Evolutionary conservation across 92 coral and sea anemone genomes (phyloP), one percentile per base, ranked within the genome.

Genomic region (Zoanthus solanderi): DNA sequence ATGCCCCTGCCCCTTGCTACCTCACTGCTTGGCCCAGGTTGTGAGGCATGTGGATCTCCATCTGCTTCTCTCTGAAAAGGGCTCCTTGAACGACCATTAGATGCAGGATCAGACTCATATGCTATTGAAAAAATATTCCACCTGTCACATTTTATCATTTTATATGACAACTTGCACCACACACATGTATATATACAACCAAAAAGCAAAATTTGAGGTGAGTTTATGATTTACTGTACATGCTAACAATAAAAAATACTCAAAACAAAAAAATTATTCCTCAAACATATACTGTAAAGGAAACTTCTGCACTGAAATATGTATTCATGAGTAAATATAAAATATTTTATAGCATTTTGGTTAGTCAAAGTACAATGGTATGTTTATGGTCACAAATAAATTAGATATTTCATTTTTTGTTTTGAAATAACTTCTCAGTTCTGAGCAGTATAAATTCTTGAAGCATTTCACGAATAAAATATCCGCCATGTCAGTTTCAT

Each of bases 391-490:
- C 75, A 71, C 75, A 71, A 71, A 71, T 71, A 71, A 71, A 29
- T 71, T 71, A 71, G 75, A 71, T 71, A 71, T 10, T 72, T 72
- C 76, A 72, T 72, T 72, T 34, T 29, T 72, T 2, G 76, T 72
- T 72, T 72, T 50, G 52, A 72, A 72, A 72, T 68, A 68, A 68
- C 73, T 68, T 68, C 30, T 68, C 44, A 68, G 73, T 28, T 28
- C 73, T 68, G 73, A 68, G 73, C 73, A 28, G 73, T 68, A 68
- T 68, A 68, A 68, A 68, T 68, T 68, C 45, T 68, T 68, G 73
- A 68, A 68, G 12, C 73, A 68, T 28, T 68, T 68, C 73, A 31
- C 42, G 71, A n/a, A 66, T 66, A 66, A 53, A 8, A 8, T 16
- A 66, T 66, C 71, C 32, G 5, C 32, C 4, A 66, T 16, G 71